These are phyloP conservation scores for Auanema freiburgensis DNA, from an alignment of 2,888 invertebrate genomes.

Conservation along the genomic window DNA sequence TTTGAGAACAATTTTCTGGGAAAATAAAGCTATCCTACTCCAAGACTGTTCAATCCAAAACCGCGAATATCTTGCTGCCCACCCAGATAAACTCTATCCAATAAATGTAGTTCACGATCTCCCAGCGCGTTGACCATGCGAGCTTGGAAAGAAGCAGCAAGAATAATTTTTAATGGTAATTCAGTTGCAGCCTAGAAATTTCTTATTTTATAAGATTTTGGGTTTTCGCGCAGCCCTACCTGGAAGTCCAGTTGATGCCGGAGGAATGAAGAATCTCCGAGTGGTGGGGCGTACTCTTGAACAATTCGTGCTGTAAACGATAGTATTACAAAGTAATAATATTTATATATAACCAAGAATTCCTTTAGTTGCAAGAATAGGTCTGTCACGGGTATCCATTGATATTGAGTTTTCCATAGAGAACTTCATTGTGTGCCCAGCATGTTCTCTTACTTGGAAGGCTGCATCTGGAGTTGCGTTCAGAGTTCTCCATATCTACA, in stretches of 20 bases:
- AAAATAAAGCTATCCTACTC: constrained; percentile 27
- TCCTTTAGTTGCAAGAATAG: constrained; percentile 53
- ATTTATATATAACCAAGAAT: constrained; percentile 25
- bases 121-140: constrained; percentile 39
- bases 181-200: constrained; percentile 75
- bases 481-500: constrained; percentile 74
- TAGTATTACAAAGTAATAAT: neutral
- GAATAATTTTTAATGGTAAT: constrained; percentile 69
- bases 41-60: constrained; percentile 73
- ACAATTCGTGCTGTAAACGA: constrained; percentile 67
- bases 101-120: constrained; percentile 52
- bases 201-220: no score
- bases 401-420: constrained; percentile 79
- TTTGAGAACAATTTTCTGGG: neutral
- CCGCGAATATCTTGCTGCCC: constrained; percentile 87
- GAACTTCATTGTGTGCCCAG: constrained; percentile 83
- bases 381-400: constrained; percentile 66
- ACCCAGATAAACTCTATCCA: constrained; percentile 78
- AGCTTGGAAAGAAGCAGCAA: constrained; percentile 48
- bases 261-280: constrained; percentile 87
- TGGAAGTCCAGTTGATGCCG: constrained; percentile 76
- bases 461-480: constrained; percentile 76
- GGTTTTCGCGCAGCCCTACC: no score
- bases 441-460: constrained; percentile 83
- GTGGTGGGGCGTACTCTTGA: constrained; percentile 84